Evolutionary conservation across 92 coral and sea anemone genomes (phyloP).

Genomic region (Galaxea fascicularis): DNA sequence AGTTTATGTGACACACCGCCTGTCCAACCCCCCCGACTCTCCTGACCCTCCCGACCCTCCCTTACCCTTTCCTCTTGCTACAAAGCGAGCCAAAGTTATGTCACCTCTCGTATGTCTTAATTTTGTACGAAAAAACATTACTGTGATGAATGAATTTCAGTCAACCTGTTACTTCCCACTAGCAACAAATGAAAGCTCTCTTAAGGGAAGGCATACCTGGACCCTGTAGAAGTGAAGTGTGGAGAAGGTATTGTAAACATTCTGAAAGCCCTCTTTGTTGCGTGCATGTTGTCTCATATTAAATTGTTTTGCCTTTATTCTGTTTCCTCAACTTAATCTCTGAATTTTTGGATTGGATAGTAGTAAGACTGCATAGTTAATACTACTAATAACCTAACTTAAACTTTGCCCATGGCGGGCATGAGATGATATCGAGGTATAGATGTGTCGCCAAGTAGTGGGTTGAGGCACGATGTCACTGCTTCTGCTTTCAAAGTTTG

Average conservation of each 20-base stretch:
- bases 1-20: no score
- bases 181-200: slow-evolving; percentile 78
- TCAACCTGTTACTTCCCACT: background rate
- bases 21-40: no score
- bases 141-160: no score
- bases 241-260: slow-evolving; percentile 55
- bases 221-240: slow-evolving; percentile 67
- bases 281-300: background rate
- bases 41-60: no score
- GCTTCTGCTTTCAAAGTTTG: background rate
- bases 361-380: background rate
- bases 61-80: no score
- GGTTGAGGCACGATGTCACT: no score
- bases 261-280: no score
- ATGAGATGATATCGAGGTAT: no score
- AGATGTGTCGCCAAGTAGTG: background rate
- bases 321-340: background rate
- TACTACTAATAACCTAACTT: background rate
- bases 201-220: slow-evolving; percentile 84
- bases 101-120: no score
- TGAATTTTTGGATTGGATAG: background rate
- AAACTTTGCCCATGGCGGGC: background rate
- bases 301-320: no score
- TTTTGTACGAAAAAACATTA: no score
- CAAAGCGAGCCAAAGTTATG: no score